A percentile compares a stretch with the other conserved stretches of the same genome.
These are phyloP conservation scores for Lepidonotus clava DNA, from an alignment of 2,888 invertebrate genomes.

Conservation along the genomic window DNA sequence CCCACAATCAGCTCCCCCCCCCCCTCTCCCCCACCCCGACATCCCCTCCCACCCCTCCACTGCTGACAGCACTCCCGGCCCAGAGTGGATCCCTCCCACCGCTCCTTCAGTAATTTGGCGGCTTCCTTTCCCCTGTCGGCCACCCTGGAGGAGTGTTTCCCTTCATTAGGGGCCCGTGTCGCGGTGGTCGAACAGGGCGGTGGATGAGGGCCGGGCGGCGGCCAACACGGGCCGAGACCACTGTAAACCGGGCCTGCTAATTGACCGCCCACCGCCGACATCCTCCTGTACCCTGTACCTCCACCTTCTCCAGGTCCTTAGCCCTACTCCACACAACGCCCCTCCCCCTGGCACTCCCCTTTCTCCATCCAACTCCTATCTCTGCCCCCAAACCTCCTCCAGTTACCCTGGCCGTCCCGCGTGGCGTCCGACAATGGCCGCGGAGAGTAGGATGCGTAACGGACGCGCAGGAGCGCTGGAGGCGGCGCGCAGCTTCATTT, in stretches of 20 bases:
- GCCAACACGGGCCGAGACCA: conserved; percentile 8
- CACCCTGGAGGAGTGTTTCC: not conserved
- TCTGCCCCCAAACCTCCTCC: not conserved
- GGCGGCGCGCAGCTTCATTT: conserved; percentile 35
- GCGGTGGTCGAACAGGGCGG: conserved; percentile 12
- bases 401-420: not conserved
- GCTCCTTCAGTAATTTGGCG: no score
- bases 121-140: no score
- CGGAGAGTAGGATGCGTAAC: not conserved
- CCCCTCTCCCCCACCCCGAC: not conserved
- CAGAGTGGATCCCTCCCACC: not conserved
- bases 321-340: not conserved
- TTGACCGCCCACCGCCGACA: conserved; percentile 4
- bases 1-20: not conserved
- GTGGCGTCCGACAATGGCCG: no score
- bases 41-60: not conserved
- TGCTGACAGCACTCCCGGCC: not conserved
- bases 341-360: not conserved
- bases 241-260: conserved; percentile 35
- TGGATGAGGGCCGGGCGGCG: not conserved
- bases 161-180: conserved; percentile 14
- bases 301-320: not conserved
- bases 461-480: not conserved
- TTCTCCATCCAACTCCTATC: not conserved
- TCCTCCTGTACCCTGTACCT: not conserved